These are phyloP conservation scores for Ochropleura leucogaster DNA, from an alignment of 2,888 invertebrate species.

Conservation along the genomic window DNA sequence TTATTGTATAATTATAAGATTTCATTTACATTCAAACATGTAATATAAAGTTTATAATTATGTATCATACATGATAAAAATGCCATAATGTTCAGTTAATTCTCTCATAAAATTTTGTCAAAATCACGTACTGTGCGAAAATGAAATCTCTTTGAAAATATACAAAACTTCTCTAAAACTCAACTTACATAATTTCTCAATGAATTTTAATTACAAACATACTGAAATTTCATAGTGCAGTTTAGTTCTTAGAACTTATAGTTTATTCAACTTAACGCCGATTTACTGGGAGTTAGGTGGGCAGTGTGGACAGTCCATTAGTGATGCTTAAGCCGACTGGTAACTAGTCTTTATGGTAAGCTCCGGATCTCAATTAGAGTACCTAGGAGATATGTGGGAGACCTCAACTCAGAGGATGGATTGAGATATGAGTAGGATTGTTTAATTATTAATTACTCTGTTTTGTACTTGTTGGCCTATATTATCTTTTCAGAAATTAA, in stretches of 20 bases:
- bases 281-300: background rate
- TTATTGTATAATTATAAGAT: no score
- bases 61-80: no score
- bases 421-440: background rate
- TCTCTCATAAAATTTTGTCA: background rate
- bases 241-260: conserved; percentile 5
- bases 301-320: conserved; percentile 44
- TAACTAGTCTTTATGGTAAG: conserved; percentile 54
- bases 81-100: background rate
- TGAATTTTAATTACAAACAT: background rate
- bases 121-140: background rate
- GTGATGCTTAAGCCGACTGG: conserved; percentile 43
- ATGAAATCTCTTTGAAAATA: background rate
- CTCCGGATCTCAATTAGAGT: conserved; percentile 51
- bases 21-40: no score
- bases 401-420: conserved; percentile 2
- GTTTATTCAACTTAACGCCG: conserved; percentile 1
- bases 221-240: conserved; percentile 4
- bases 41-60: no score
- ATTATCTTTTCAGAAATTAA: no score
- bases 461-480: background rate
- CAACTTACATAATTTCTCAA: background rate
- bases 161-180: background rate
- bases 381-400: conserved; percentile 13
- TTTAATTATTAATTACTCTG: background rate